A percentile compares a stretch with the other conserved stretches of the same genome.
These are phyloP conservation scores for Coluber constrictor DNA, from an alignment of 2,797 vertebrate genomes.

Conservation along the genomic window DNA sequence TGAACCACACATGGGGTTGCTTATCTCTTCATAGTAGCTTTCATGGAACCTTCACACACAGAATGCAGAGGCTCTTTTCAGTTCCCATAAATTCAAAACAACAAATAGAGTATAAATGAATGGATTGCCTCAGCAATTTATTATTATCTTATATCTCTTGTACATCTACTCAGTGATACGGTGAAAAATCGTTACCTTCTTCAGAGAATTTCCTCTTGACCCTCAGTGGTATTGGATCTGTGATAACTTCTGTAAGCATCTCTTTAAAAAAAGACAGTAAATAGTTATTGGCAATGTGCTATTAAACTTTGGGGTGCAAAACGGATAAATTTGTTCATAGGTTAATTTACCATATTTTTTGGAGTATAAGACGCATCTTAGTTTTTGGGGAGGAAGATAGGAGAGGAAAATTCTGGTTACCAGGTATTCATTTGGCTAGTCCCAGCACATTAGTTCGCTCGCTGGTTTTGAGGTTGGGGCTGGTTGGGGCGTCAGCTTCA, in stretches of 20 bases:
- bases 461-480: too few relatives aligned
- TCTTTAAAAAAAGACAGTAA: slow-evolving; percentile 51
- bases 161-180: neutral
- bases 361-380: too few relatives aligned
- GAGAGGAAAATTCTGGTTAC: too few relatives aligned
- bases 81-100: neutral
- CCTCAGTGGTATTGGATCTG: slow-evolving; percentile 44
- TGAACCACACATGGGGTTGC: neutral
- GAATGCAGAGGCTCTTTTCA: neutral
- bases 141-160: neutral
- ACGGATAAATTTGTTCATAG: neutral
- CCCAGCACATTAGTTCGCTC: too few relatives aligned
- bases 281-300: slow-evolving; percentile 31
- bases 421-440: too few relatives aligned
- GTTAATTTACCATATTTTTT: neutral
- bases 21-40: neutral
- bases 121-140: neutral
- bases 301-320: neutral
- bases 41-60: neutral
- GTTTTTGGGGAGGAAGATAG: too few relatives aligned
- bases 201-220: slow-evolving; percentile 63
- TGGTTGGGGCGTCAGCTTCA: too few relatives aligned
- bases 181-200: slow-evolving; percentile 55
- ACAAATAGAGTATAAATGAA: too few relatives aligned
- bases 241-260: slow-evolving; percentile 57